Percentiles rank a stretch among this genome's conserved stretches.
Evolutionary conservation across 2,888 invertebrate species (phyloP).

Genomic region (Kuschelorhynchus macadamiae): DNA sequence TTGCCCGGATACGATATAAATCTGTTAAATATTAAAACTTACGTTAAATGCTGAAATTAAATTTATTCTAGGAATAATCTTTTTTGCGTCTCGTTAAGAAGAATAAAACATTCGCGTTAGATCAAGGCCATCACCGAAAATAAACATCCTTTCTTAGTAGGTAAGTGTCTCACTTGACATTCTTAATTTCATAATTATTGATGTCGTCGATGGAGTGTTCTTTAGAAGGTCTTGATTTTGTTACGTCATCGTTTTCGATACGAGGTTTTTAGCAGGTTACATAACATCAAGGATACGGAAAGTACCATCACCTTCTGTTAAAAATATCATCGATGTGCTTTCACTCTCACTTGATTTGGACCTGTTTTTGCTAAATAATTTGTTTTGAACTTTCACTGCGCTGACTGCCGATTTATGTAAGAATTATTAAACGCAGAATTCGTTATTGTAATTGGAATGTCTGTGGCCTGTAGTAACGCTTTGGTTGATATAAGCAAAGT

Average conservation of each 20-base stretch:
- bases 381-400: constrained; percentile 33
- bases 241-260: constrained; percentile 23
- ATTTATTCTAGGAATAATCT: too few relatives aligned
- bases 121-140: constrained; percentile 31
- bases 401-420: constrained; percentile 35
- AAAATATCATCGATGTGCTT: constrained; percentile 37
- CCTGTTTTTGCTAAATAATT: constrained; percentile 42
- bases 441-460: too few relatives aligned
- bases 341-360: constrained; percentile 34
- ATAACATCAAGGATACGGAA: constrained; percentile 42
- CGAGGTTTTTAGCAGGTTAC: constrained; percentile 21
- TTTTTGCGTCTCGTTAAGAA: too few relatives aligned
- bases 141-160: constrained; percentile 28
- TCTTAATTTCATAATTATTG: constrained; percentile 15
- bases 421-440: constrained; percentile 5
- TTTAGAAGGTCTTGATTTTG: constrained; percentile 30
- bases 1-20: too few relatives aligned
- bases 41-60: too few relatives aligned
- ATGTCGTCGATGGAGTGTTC: constrained; percentile 5
- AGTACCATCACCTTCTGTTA: constrained; percentile 41
- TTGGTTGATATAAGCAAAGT: too few relatives aligned
- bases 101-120: neutral
- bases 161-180: constrained; percentile 23
- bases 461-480: too few relatives aligned
- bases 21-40: too few relatives aligned